Evolutionary conservation across 1,140 invertebrate species (phyloP).

Genomic region (Yoshiicerus persimilis): DNA sequence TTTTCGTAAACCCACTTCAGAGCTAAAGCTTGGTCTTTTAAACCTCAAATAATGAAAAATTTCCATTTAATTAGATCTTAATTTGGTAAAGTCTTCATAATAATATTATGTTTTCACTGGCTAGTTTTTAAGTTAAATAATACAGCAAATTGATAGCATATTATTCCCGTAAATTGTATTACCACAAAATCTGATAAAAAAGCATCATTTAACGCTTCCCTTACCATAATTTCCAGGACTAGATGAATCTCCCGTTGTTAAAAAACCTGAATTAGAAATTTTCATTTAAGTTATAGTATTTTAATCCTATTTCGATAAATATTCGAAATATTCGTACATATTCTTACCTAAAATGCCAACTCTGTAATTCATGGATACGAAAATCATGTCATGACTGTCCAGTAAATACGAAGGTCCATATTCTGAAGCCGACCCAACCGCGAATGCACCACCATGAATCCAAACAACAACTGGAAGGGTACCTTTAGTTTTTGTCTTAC

Average conservation of each 20-base stretch:
- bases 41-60: neutral
- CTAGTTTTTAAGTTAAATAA: neutral
- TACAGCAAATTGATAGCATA: neutral
- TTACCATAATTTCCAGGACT: slow-evolving; percentile 90
- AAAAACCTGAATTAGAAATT: slow-evolving; percentile 62
- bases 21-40: slow-evolving; percentile 30
- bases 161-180: neutral
- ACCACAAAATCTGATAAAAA: slow-evolving; percentile 60
- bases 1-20: slow-evolving; percentile 35
- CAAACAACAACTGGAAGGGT: slow-evolving; percentile 31
- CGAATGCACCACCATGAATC: slow-evolving; percentile 34
- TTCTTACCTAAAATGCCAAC: slow-evolving; percentile 31
- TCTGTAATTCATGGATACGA: slow-evolving; percentile 44
- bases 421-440: slow-evolving; percentile 3
- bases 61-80: neutral
- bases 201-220: too few species aligned
- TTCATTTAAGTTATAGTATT: neutral
- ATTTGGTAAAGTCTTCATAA: too few species aligned
- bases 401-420: slow-evolving; percentile 37
- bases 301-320: neutral
- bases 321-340: neutral
- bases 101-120: neutral
- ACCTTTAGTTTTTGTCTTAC: neutral
- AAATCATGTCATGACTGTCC: slow-evolving; percentile 35
- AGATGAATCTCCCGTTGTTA: slow-evolving; percentile 86